Conservation (phyloP, 2,888 invertebrate species). For the Clitarchus hookeri region DNA sequence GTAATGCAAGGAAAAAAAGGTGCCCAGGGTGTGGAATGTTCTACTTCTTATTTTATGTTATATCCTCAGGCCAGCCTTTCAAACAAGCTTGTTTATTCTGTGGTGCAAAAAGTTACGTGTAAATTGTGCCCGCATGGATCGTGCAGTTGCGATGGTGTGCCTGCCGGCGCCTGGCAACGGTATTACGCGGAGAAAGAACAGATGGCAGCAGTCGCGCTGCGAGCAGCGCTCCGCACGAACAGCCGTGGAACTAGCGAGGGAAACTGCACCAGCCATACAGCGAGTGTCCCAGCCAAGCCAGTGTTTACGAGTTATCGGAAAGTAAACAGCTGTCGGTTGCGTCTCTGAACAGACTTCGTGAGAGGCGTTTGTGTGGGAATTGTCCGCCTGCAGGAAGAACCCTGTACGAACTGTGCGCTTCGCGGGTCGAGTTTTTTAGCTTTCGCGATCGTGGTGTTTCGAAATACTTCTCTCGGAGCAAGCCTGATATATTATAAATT, state of each 20-base stretch:
- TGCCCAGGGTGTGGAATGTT: no score
- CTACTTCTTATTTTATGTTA: no score
- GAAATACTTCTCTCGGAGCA: background rate
- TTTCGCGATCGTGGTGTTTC: background rate
- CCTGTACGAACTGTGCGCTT: background rate
- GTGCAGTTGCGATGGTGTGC: background rate
- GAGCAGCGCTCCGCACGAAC: background rate
- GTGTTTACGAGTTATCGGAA: background rate
- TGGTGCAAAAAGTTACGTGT: background rate
- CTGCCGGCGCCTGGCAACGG: no score
- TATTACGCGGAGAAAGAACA: background rate
- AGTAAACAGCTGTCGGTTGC: background rate
- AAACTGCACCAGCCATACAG: background rate
- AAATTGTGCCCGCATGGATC: background rate
- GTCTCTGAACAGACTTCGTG: background rate
- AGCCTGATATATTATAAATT: background rate
- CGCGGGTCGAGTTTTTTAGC: background rate
- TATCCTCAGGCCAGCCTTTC: no score
- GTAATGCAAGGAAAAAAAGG: no score
- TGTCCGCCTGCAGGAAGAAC: background rate
- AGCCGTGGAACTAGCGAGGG: background rate
- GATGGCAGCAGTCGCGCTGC: background rate
- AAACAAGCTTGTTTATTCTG: no score
- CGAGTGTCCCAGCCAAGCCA: background rate
- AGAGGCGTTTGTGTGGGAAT: background rate